phyloP scores from a whole-genome alignment of 2,888 invertebrate genomes.

The Pyrrhosoma nymphula region DNA sequence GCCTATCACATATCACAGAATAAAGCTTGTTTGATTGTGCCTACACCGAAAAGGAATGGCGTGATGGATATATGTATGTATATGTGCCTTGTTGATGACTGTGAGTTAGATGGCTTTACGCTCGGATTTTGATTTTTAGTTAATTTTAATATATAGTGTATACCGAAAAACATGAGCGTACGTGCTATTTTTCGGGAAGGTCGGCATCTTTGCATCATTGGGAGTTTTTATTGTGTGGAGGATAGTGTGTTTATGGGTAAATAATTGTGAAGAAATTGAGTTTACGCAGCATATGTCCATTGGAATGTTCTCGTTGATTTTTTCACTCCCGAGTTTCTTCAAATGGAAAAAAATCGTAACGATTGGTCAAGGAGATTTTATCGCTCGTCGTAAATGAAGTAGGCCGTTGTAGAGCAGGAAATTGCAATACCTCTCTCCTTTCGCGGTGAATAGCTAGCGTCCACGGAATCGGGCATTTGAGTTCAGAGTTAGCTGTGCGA shows the following conservation, averaged over 20 bases:
- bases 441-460: not conserved
- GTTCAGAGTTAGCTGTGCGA: not conserved
- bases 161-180: no score
- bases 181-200: no score
- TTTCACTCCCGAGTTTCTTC: not conserved
- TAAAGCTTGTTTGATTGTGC: no score
- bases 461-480: not conserved
- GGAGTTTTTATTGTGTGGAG: no score
- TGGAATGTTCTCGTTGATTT: not conserved
- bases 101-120: no score
- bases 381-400: constrained; percentile 11
- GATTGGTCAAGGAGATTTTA: not conserved
- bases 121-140: no score
- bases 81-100: no score
- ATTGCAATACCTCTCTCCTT: not conserved
- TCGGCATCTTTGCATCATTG: no score
- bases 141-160: no score
- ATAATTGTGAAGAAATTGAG: not conserved
- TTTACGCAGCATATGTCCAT: not conserved
- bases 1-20: no score
- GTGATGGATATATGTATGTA: no score
- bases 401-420: constrained; percentile 7
- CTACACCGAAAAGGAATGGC: no score
- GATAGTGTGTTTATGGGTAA: not conserved
- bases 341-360: not conserved